Evolutionary conservation across 2,888 invertebrate genomes (phyloP).

Genomic region (Cyrtodaria siliqua): DNA sequence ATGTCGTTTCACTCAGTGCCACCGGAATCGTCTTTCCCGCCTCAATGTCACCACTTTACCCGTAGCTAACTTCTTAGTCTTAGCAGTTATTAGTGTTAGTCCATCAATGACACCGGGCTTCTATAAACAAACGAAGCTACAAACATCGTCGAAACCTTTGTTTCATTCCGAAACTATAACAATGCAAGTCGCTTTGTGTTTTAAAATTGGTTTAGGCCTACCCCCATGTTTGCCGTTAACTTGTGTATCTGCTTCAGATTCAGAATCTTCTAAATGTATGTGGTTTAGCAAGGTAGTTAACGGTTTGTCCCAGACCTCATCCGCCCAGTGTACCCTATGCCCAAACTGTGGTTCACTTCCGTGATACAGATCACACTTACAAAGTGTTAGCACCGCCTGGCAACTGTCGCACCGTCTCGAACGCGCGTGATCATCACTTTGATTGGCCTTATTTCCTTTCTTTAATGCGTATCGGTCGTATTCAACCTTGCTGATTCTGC

Average conservation of each 20-base stretch:
- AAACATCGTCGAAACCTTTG: neutral
- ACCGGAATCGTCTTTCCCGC: too few species aligned
- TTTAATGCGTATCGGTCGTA: conserved; percentile 47
- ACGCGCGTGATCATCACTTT: conserved; percentile 32
- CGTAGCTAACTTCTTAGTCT: too few species aligned
- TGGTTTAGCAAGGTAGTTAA: conserved; percentile 29
- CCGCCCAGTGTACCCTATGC: conserved; percentile 63
- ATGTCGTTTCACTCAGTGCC: too few species aligned
- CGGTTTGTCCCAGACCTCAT: conserved; percentile 63
- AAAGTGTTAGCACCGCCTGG: conserved; percentile 40
- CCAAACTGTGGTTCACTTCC: conserved; percentile 39
- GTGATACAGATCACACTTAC: conserved; percentile 51
- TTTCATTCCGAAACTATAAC: conserved; percentile 54
- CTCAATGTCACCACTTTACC: too few species aligned
- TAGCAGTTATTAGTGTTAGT: too few species aligned
- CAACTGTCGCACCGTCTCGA: conserved; percentile 50
- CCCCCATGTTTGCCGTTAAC: neutral
- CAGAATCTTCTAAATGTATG: neutral
- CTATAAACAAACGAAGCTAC: too few species aligned
- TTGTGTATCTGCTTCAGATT: conserved; percentile 9
- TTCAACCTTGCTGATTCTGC: conserved; percentile 52
- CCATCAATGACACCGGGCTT: too few species aligned
- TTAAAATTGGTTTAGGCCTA: conserved; percentile 54
- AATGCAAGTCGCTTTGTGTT: conserved; percentile 62
- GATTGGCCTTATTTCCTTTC: conserved; percentile 28